Percentiles rank a stretch among this genome's conserved stretches.
Conservation (phyloP, 2,797 vertebrate genomes). For the Anabacerthia variegaticeps region DNA sequence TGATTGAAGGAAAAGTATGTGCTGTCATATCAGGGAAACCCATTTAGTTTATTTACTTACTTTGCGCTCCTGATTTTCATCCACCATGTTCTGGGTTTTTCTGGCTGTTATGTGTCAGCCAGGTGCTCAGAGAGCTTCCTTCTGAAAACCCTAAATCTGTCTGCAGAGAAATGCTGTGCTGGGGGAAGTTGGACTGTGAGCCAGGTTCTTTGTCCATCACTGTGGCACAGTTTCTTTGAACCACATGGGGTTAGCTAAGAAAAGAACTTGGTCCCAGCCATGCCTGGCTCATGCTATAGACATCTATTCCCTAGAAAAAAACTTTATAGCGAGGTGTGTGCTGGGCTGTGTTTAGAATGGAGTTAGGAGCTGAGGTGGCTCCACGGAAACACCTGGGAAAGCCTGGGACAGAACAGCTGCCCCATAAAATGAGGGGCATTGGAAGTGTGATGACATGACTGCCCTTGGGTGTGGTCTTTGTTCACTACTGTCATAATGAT, state of each 20-base stretch:
- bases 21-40: not conserved
- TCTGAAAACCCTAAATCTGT: not conserved
- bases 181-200: not conserved
- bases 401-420: not conserved
- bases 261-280: not conserved
- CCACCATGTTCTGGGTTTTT: not conserved
- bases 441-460: not conserved
- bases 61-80: conserved; percentile 1
- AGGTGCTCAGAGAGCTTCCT: not conserved
- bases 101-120: not conserved
- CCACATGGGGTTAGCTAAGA: not conserved
- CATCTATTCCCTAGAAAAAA: not conserved
- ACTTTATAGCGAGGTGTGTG: not conserved
- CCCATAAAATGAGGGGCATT: accelerated
- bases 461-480: not conserved
- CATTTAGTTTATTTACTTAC: conserved; percentile 1
- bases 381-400: not conserved
- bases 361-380: not conserved
- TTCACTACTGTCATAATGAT: accelerated
- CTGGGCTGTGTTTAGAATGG: not conserved
- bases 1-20: not conserved
- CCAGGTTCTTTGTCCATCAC: not conserved
- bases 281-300: not conserved
- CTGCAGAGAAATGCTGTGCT: not conserved
- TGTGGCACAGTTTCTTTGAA: not conserved